A percentile compares a stretch with the other conserved stretches of the same genome.
Conservation (phyloP, 1,140 invertebrate species). For the Tribolium castaneum region DNA sequence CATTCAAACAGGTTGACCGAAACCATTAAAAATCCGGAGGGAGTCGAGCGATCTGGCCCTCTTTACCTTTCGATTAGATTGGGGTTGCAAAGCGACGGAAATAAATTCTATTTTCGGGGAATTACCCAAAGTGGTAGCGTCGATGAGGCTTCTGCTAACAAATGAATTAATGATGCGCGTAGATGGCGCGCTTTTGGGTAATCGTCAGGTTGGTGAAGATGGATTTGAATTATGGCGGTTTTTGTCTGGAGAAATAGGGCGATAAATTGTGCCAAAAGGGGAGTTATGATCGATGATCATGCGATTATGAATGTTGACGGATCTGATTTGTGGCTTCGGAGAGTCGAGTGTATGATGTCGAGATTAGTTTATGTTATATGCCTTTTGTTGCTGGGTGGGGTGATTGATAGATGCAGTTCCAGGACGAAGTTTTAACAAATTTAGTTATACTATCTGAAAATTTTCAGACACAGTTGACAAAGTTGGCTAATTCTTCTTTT, state of each 20-base stretch:
- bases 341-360: conserved; percentile 21
- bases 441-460: neutral
- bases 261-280: neutral
- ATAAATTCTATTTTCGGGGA: conserved; percentile 8
- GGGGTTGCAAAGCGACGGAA: neutral
- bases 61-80: conserved; percentile 25
- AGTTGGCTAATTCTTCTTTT: no score
- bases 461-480: neutral
- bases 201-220: neutral
- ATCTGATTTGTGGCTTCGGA: conserved; percentile 15
- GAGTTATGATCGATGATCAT: conserved; percentile 5
- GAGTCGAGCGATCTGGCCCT: neutral
- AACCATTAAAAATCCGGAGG: conserved; percentile 11
- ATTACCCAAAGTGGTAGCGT: neutral
- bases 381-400: neutral
- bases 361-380: conserved; percentile 2
- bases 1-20: conserved; percentile 19
- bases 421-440: neutral
- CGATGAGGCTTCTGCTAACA: neutral
- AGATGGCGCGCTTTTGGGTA: neutral
- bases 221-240: neutral
- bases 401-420: neutral
- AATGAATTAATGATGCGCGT: neutral
- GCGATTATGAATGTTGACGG: neutral
- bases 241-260: conserved; percentile 6